These are phyloP conservation scores for Drosophila nannoptera DNA, from an alignment of 1,140 invertebrate species.

Conservation along the genomic window DNA sequence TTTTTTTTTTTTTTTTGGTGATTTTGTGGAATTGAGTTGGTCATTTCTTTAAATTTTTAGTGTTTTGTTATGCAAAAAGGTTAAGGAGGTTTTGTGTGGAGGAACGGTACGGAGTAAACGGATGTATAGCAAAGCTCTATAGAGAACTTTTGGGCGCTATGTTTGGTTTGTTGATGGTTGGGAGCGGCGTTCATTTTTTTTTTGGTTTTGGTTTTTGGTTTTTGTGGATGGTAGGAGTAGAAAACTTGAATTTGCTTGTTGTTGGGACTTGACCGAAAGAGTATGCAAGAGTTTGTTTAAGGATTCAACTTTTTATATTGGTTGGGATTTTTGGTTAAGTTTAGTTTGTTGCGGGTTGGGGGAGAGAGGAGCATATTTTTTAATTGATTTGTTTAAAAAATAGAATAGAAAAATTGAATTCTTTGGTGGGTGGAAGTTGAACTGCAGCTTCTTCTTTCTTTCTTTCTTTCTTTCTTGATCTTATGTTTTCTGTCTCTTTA, in stretches of 20 bases:
- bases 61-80: slow-evolving; percentile 66
- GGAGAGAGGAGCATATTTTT: slow-evolving; percentile 55
- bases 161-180: slow-evolving; percentile 59
- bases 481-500: slow-evolving; percentile 24
- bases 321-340: slow-evolving; percentile 45
- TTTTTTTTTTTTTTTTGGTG: slow-evolving; percentile 49
- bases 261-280: slow-evolving; percentile 64
- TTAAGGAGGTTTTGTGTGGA: slow-evolving; percentile 78
- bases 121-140: slow-evolving; percentile 60
- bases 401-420: background rate
- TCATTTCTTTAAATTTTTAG: slow-evolving; percentile 51
- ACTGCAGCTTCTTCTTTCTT: slow-evolving; percentile 25
- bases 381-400: background rate
- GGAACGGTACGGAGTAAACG: slow-evolving; percentile 72
- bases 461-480: slow-evolving; percentile 19
- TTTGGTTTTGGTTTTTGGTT: slow-evolving; percentile 52
- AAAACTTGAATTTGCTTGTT: slow-evolving; percentile 49
- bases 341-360: slow-evolving; percentile 43
- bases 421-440: slow-evolving; percentile 20
- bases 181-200: slow-evolving; percentile 68
- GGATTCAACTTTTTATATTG: slow-evolving; percentile 47
- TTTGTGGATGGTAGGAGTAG: slow-evolving; percentile 65
- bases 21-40: slow-evolving; percentile 79
- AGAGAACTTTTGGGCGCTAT: slow-evolving; percentile 49
- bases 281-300: slow-evolving; percentile 41